Conservation (phyloP, 2,888 invertebrate genomes). For the Chirona hameri region DNA sequence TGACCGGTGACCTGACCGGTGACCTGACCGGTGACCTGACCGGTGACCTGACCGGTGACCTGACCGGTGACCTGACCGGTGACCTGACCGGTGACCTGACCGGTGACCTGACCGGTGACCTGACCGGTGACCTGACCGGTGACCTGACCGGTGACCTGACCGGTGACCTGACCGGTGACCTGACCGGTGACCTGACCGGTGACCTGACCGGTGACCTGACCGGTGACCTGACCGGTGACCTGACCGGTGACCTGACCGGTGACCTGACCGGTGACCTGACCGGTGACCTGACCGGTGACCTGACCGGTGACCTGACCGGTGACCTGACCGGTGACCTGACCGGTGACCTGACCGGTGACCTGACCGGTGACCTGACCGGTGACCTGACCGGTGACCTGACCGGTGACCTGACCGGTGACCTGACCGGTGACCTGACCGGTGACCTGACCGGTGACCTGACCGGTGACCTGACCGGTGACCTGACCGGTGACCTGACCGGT, state of each 20-base stretch:
- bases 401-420: background rate
- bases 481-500: background rate
- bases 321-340: background rate
- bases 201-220: background rate
- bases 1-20: background rate
- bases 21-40: background rate
- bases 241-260: background rate
- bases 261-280: background rate
- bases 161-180: background rate
- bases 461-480: background rate
- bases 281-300: background rate
- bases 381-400: background rate
- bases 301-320: background rate
- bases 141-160: background rate
- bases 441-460: background rate
- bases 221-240: background rate
- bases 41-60: background rate
- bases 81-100: background rate
- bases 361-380: background rate
- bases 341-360: background rate
- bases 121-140: background rate
- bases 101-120: background rate
- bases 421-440: background rate
- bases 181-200: background rate
- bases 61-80: background rate